phyloP scores from a whole-genome alignment of 2,113 vertebrate genomes.

The Solea solea region DNA sequence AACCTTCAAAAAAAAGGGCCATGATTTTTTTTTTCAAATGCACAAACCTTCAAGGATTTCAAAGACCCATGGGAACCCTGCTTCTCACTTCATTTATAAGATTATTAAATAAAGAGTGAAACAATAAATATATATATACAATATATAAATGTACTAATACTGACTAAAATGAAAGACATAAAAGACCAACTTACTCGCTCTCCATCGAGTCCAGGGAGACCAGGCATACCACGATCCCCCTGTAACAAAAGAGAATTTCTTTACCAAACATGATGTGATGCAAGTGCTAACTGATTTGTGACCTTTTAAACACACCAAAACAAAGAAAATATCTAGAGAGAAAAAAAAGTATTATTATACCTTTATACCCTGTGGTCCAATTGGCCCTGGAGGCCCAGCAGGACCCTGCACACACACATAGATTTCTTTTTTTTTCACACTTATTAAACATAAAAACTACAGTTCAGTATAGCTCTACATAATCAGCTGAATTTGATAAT shows the following conservation, averaged over 20 bases:
- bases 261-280: neutral
- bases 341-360: slow-evolving; percentile 65
- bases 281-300: neutral
- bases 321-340: neutral
- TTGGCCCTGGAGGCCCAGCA: slow-evolving; percentile 91
- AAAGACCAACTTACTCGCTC: slow-evolving; percentile 85
- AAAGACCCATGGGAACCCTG: no score
- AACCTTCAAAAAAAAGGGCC: no score
- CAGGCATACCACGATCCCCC: slow-evolving; percentile 92
- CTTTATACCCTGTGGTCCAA: slow-evolving; percentile 90
- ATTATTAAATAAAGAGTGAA: no score
- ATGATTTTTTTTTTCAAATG: no score
- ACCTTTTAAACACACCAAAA: neutral
- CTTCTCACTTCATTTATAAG: no score
- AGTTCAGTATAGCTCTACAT: neutral
- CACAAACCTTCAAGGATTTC: no score
- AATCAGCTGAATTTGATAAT: neutral
- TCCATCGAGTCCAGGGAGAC: slow-evolving; percentile 90
- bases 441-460: neutral
- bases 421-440: neutral
- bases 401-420: slow-evolving; percentile 67
- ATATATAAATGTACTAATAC: no score
- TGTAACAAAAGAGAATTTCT: slow-evolving; percentile 50
- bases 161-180: no score
- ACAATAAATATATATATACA: no score